These are phyloP conservation scores for Alethe diademata DNA, from an alignment of 2,113 vertebrate species.

Conservation along the genomic window DNA sequence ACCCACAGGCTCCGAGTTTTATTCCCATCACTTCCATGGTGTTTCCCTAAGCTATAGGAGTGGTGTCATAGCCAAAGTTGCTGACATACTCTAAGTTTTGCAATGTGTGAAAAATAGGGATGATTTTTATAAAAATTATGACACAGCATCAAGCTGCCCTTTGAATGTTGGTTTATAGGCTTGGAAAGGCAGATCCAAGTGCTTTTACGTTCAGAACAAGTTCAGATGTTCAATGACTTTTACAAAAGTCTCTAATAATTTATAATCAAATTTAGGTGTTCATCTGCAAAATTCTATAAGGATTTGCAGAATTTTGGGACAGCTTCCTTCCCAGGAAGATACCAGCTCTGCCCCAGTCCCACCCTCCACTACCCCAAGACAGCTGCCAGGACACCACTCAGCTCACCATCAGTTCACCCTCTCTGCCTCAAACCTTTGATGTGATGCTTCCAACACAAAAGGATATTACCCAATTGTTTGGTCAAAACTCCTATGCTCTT, in stretches of 20 bases:
- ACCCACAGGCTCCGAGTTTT: not conserved
- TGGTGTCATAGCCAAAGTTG: not conserved
- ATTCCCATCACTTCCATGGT: not conserved
- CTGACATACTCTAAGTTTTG: not conserved
- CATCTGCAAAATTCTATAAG: not conserved
- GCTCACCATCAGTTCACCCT: not conserved
- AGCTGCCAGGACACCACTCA: fast-evolving
- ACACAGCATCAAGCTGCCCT: not conserved
- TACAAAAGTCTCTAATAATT: not conserved
- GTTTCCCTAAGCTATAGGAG: not conserved
- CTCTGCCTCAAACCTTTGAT: not conserved
- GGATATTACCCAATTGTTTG: not conserved
- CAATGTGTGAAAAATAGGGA: fast-evolving
- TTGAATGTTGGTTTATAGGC: not conserved
- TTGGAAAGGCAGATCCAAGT: not conserved
- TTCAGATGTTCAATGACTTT: not conserved
- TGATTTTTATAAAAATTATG: not conserved
- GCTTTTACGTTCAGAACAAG: not conserved
- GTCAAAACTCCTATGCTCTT: not conserved
- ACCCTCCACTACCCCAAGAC: not conserved
- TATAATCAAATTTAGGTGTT: not conserved
- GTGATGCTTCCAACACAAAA: not conserved
- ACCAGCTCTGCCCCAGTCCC: not conserved
- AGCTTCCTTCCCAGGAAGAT: not conserved
- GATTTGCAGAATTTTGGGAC: not conserved